Base-by-base conservation (phyloP, 2,888 invertebrate genomes). In the Lomographa bimaculata region DNA sequence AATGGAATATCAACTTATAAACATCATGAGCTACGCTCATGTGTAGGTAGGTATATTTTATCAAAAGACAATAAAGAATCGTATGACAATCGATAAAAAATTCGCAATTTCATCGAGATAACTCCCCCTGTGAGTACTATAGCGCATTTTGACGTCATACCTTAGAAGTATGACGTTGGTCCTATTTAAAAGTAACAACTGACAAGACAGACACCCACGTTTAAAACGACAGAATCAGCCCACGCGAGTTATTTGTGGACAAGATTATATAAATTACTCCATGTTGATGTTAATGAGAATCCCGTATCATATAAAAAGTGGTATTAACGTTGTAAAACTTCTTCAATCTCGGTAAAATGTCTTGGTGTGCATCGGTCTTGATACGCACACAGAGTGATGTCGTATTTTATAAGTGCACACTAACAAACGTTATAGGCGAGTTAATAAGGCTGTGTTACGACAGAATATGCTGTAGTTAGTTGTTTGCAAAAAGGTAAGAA, bases 161-260 rank as follows among this genome's bases (percentile, higher is more conserved):
- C 32, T 24, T 39, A 27, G 19, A 47, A 36, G 14, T 33, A 40
- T 38, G 48, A 41, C 29, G 26, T 27, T n/a, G n/a, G n/a, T n/a
- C n/a, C n/a, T n/a, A n/a, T n/a, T n/a, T n/a, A n/a, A n/a, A n/a
- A n/a, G n/a, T n/a, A n/a, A n/a, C n/a, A n/a, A n/a, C n/a, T n/a
- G n/a, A n/a, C n/a, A n/a, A n/a, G n/a, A n/a, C n/a, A n/a, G n/a
- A 43, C 26, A 35, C 35, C 35, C 25, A 39, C 42, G n/a, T n/a
- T n/a, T n/a, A n/a, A 42, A 41, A 36, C 35, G 42, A 32, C 36
- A 44, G 17, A 46, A 30, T 32, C 42, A 7, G 40, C 52, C 52
- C 47, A 53, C 50, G 35, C 42, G 17, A 23, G 26, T 17, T 42
- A 23, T 42, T 42, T 32, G 26, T 27, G 21, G 36, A 24, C 32